A percentile compares a stretch with the other conserved stretches of the same genome.
These are phyloP conservation scores for Halcyon malimbica DNA, from an alignment of 2,113 vertebrate species.

Conservation along the genomic window DNA sequence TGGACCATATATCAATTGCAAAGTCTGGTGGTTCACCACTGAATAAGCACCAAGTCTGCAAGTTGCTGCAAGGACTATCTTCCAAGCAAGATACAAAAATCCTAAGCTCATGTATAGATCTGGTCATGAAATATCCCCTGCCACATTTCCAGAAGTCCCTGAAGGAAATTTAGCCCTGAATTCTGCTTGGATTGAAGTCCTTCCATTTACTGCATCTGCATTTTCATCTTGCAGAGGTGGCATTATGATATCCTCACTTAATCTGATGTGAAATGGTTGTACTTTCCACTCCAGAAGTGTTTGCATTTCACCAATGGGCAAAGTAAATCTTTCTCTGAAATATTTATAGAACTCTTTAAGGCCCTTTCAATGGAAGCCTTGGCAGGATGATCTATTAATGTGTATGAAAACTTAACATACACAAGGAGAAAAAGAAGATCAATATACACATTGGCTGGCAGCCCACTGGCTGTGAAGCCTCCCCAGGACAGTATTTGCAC, in stretches of 20 bases:
- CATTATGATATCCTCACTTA: not conserved
- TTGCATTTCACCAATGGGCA: not conserved
- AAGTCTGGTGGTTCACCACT: not conserved
- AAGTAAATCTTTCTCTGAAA: not conserved
- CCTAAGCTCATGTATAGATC: not conserved
- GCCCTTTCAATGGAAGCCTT: not conserved
- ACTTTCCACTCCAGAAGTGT: not conserved
- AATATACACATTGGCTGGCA: not conserved
- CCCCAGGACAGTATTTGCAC: not conserved
- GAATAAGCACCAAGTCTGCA: not conserved
- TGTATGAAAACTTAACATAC: not conserved
- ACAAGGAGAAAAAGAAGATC: not conserved
- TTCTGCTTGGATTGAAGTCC: not conserved
- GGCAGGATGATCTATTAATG: not conserved
- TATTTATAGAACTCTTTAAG: not conserved
- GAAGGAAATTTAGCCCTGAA: not conserved
- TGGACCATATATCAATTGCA: not conserved
- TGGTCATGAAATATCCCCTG: not conserved
- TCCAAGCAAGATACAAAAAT: not conserved
- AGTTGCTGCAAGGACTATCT: not conserved
- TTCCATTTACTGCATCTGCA: not conserved
- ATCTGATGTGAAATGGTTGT: not conserved
- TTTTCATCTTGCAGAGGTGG: not conserved
- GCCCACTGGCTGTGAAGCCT: not conserved
- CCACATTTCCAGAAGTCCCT: not conserved